A percentile compares a stretch with the other conserved stretches of the same genome.
phyloP scores from a whole-genome alignment of 2,888 invertebrate genomes.

The Cepaea hortensis region DNA sequence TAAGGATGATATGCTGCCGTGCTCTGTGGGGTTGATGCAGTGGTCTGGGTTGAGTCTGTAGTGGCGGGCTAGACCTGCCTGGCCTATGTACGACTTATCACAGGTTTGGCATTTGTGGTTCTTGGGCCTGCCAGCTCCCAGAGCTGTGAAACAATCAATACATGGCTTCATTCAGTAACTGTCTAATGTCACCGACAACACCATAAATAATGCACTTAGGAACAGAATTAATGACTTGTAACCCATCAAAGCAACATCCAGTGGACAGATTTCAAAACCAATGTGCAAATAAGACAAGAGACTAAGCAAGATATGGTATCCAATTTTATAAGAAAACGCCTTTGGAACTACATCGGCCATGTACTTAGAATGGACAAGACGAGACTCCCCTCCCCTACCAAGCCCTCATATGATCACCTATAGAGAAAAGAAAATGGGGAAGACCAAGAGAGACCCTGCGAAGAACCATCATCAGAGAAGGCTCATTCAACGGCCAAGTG shows the following conservation, averaged over 20 bases:
- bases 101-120: constrained; percentile 82
- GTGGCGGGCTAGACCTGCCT: constrained; percentile 81
- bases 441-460: too few species aligned
- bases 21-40: constrained; percentile 71
- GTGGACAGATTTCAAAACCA: neutral
- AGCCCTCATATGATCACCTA: too few species aligned
- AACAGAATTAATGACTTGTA: neutral
- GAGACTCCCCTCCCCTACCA: too few species aligned
- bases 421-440: too few species aligned
- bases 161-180: neutral
- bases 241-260: too few species aligned
- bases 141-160: constrained; percentile 50
- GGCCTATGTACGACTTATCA: constrained; percentile 82
- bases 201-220: neutral
- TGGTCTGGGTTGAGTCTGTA: constrained; percentile 82
- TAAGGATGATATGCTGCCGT: constrained; percentile 43
- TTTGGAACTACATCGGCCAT: too few species aligned
- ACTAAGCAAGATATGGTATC: too few species aligned
- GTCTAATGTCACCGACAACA: neutral
- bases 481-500: too few species aligned
- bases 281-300: too few species aligned
- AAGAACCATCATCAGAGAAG: too few species aligned
- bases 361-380: too few species aligned
- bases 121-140: constrained; percentile 64
- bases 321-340: too few species aligned